Base-by-base conservation (phyloP, 2,888 invertebrate genomes). In the Girardia tigrina region DNA sequence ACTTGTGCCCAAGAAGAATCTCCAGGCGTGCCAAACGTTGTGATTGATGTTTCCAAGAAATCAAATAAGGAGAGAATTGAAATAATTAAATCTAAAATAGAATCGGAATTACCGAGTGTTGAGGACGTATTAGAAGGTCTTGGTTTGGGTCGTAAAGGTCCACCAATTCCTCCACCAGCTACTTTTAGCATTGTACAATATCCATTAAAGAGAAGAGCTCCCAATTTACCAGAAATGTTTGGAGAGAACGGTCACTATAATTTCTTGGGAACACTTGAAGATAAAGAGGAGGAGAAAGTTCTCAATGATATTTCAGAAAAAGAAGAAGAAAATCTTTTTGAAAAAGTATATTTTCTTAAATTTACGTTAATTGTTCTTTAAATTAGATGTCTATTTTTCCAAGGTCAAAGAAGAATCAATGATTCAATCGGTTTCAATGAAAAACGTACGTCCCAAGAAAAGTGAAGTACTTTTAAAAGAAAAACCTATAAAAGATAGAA, bases 121-220 rank as follows among this genome's bases (percentile, higher is more conserved):
- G 71, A 69, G 16, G 77, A 84, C 82, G 82, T 84, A 20, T 76
- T 84, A 73, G 83, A 84, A 79, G 84, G 84, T 4, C 79, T 84
- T 75, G 84, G 84, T 26, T 79, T 84, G 12, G 84, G 84, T 28
- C 81, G 82, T 0, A 80, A 79, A 26, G 84, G 84, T 14, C 84
- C 84, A 1, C 84, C 84, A 0, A 81, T 84, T 4, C 84, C 84
- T 8, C 84, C 83, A 1, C 80, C 82, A 69, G 83, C 83, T n/a
- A 77, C 79, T 26, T 84, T 84, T 79, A 79, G 80, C 77, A 83
- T 84, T 14, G 80, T 84, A 1, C 83, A 82, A 2, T 84, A 82
- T 79, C 84, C 84, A 14, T 82, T 82, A 1, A 83, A 83, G 79
- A 79, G 84, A 73, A 79, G 80, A 75, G 81, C 82, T 0, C 76